These are phyloP conservation scores for Sinodicranocentrus sp. DNA, from an alignment of 2,888 invertebrate genomes.

Conservation along the genomic window DNA sequence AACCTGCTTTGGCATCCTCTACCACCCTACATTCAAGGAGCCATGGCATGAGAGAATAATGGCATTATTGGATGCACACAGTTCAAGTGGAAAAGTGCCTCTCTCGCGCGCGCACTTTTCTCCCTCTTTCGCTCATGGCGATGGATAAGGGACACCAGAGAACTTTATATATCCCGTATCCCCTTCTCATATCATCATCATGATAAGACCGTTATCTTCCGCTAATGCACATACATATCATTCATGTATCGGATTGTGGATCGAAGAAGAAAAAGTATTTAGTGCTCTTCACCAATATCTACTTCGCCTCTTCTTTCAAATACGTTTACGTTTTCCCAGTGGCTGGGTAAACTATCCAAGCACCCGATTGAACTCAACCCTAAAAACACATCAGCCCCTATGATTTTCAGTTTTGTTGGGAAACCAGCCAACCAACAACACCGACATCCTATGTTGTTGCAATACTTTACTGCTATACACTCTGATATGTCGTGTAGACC, in stretches of 20 bases:
- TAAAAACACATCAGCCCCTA: neutral
- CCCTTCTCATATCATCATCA: conserved; percentile 20
- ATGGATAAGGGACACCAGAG: conserved; percentile 32
- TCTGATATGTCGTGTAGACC: too few relatives aligned
- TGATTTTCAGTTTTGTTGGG: neutral
- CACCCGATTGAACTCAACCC: neutral
- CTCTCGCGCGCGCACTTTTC: conserved; percentile 22
- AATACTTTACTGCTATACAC: too few relatives aligned
- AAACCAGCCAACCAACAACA: neutral
- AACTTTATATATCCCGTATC: conserved; percentile 20
- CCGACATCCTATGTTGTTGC: neutral
- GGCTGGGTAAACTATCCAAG: neutral
- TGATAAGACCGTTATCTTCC: conserved; percentile 11
- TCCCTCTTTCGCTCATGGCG: conserved; percentile 14
- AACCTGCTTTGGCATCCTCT: conserved; percentile 49
- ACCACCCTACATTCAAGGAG: conserved; percentile 11
- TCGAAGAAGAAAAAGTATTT: neutral
- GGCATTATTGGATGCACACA: conserved; percentile 66
- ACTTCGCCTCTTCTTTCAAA: too few relatives aligned
- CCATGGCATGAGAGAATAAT: conserved; percentile 63
- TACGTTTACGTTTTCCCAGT: too few relatives aligned
- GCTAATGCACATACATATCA: conserved; percentile 28
- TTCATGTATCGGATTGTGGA: conserved; percentile 13
- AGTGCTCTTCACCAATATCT: neutral
- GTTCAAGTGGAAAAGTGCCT: conserved; percentile 69